Conservation (phyloP, 2,113 vertebrate genomes). For the Pelobates fuscus region DNA sequence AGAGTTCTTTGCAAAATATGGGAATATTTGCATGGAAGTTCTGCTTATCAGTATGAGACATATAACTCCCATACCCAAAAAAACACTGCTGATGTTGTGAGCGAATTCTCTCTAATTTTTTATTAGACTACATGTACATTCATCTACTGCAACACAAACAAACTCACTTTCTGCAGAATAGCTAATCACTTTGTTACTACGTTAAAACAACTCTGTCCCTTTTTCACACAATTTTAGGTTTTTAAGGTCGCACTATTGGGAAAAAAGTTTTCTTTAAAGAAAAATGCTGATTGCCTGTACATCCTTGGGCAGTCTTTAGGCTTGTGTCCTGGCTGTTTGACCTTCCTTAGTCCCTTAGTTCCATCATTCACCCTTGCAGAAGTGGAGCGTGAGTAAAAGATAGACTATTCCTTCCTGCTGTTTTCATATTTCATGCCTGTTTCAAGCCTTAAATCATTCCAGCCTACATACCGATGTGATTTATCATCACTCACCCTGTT, state of each 20-base stretch:
- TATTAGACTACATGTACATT: too few relatives aligned
- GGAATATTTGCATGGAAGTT: too few relatives aligned
- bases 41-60: too few relatives aligned
- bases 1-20: too few relatives aligned
- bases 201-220: too few relatives aligned
- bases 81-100: too few relatives aligned
- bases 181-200: too few relatives aligned
- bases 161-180: too few relatives aligned
- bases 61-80: too few relatives aligned
- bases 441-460: slow-evolving; percentile 21
- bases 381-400: neutral
- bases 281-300: neutral
- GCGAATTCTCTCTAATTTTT: too few relatives aligned
- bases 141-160: too few relatives aligned
- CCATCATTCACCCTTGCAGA: slow-evolving; percentile 16
- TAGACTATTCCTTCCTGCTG: neutral
- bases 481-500: slow-evolving; percentile 16
- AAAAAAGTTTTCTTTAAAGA: neutral
- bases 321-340: neutral
- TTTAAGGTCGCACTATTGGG: neutral
- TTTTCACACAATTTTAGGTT: too few relatives aligned
- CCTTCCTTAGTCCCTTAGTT: neutral
- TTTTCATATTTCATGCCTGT: neutral
- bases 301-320: neutral
- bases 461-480: slow-evolving; percentile 23